Evolutionary conservation across 2,113 vertebrate genomes (phyloP).

Genomic region (Gambusia affinis): DNA sequence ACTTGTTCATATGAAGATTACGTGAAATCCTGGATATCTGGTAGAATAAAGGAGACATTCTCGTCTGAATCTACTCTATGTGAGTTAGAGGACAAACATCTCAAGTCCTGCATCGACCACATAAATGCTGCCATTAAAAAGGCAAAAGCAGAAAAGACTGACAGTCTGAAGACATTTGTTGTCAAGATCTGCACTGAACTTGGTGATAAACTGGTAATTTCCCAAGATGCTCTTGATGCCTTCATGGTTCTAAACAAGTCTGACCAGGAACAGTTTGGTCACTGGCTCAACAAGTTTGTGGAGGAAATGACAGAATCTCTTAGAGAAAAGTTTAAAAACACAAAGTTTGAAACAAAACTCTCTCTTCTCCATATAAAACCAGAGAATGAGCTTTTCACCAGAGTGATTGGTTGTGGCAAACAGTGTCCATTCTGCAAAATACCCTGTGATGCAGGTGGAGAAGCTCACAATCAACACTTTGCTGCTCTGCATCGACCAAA

Average conservation of each 20-base stretch:
- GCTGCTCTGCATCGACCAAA: too few species aligned
- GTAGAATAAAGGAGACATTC: too few species aligned
- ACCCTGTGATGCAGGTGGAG: too few species aligned
- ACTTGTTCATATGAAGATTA: too few species aligned
- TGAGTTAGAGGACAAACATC: conserved; percentile 24
- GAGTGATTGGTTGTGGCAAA: conserved; percentile 74
- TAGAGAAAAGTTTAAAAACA: background rate
- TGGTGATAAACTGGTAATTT: conserved; percentile 55
- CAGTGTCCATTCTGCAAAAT: too few species aligned
- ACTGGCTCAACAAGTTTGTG: conserved; percentile 41
- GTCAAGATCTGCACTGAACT: conserved; percentile 49
- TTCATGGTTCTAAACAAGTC: conserved; percentile 60
- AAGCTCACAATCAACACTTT: too few species aligned
- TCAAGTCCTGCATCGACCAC: conserved; percentile 16
- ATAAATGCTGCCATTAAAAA: conserved; percentile 46
- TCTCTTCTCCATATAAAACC: conserved; percentile 44
- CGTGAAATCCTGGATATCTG: too few species aligned
- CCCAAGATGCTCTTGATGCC: background rate
- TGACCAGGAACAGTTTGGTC: conserved; percentile 48
- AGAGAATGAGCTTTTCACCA: conserved; percentile 56
- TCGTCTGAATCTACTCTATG: too few species aligned
- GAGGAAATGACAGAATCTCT: conserved; percentile 40
- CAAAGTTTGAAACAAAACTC: conserved; percentile 19
- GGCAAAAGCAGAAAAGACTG: conserved; percentile 3
- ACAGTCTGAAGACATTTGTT: conserved; percentile 50